Evolutionary conservation across 1,140 invertebrate genomes (phyloP).

Genomic region (Halyomorpha halys): DNA sequence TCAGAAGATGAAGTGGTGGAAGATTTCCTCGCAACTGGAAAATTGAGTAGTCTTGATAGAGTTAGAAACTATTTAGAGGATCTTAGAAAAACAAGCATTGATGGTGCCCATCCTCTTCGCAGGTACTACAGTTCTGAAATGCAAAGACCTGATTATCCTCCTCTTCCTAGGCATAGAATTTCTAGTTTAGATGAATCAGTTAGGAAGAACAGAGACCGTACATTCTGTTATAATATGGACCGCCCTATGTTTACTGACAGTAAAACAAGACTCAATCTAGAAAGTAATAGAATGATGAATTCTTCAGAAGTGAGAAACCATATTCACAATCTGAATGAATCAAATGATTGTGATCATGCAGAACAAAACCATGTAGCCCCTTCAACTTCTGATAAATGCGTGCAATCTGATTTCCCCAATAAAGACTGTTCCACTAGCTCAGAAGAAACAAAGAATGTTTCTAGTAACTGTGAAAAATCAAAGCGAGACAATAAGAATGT

Average conservation of each 20-base stretch:
- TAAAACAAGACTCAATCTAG: no score
- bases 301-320: no score
- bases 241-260: no score
- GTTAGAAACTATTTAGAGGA: slow-evolving; percentile 25
- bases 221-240: no score
- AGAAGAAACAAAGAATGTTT: not conserved
- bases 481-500: not conserved
- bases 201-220: not conserved
- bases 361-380: not conserved
- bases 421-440: not conserved
- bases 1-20: slow-evolving; percentile 16
- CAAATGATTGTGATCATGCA: not conserved
- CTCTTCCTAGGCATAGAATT: slow-evolving; percentile 5
- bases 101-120: slow-evolving; percentile 13
- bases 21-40: slow-evolving; percentile 16
- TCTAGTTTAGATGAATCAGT: slow-evolving; percentile 3
- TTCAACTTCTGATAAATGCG: not conserved
- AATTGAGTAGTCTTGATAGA: slow-evolving; percentile 22
- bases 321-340: no score
- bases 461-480: not conserved
- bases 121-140: not conserved
- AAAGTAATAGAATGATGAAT: no score
- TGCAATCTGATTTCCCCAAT: not conserved
- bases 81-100: not conserved
- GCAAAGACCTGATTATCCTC: slow-evolving; percentile 8